A percentile compares a stretch with the other conserved stretches of the same genome.
phyloP scores from a whole-genome alignment of 2,888 invertebrate genomes.

The Troglohyphantes excavatus region DNA sequence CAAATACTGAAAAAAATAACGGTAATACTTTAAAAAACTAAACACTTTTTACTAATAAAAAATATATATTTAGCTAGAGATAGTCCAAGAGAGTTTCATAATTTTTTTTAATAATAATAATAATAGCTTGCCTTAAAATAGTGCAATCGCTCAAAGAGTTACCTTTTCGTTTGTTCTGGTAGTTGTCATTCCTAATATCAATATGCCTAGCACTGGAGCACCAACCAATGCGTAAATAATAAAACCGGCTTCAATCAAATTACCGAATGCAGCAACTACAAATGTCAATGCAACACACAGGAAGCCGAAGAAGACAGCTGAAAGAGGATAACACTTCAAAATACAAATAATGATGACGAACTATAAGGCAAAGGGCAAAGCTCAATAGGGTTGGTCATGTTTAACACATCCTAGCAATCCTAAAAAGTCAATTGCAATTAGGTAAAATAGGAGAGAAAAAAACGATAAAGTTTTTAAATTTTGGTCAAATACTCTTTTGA shows the following conservation, averaged over 20 bases:
- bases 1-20: too few relatives aligned
- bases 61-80: not conserved
- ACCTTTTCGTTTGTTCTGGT: conserved; percentile 49
- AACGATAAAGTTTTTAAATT: too few relatives aligned
- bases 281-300: conserved; percentile 91
- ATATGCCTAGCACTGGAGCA: conserved; percentile 91
- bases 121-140: not conserved
- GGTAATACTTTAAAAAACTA: too few relatives aligned
- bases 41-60: too few relatives aligned
- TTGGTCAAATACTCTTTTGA: too few relatives aligned
- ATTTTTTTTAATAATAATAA: not conserved
- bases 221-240: conserved; percentile 93
- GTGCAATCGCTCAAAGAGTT: not conserved
- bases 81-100: not conserved
- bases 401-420: not conserved
- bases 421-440: not conserved
- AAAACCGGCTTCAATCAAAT: conserved; percentile 91
- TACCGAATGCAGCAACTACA: conserved; percentile 90
- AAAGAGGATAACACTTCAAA: too few relatives aligned
- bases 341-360: not conserved
- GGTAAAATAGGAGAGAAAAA: too few relatives aligned
- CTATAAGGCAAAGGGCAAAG: not conserved
- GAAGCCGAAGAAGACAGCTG: conserved; percentile 89
- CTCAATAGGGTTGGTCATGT: too few relatives aligned
- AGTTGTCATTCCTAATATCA: conserved; percentile 90